Base-by-base conservation (phyloP, 2,888 invertebrate species). In the Philopedon plagiatum region DNA sequence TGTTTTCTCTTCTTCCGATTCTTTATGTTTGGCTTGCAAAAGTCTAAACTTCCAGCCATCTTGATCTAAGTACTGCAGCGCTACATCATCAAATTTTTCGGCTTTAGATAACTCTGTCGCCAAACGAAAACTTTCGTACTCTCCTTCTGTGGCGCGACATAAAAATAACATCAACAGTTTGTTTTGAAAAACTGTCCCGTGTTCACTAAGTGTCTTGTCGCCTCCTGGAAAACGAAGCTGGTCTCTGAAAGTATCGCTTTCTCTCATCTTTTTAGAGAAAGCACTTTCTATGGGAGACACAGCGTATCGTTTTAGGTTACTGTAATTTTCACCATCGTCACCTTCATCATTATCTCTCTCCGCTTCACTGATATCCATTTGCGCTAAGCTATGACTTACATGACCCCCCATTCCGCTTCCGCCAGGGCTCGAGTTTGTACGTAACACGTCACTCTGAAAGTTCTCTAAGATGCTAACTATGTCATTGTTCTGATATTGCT, bases 151-250 rank as follows among this genome's bases (percentile, higher is more conserved):
- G 7, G 46, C 46, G 18, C 61, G 44, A 18, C 29, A 61, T 29
- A 61, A 46, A 46, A 61, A 61, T 29, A 61, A 19, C 46, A 46
- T 61, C 4, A 61, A 19, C 46, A 61, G 9, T 32, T 61, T 61
- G n/a, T 26, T 61, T 46, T 61, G 61, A 15, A 44, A 61, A 46
- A 61, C 46, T 1, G 18, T 11, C 3, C 61, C 61, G 8, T 61
- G 61, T 29, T 26, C 44, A 46, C 46, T 61, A 23, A 15, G 8
- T 0, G 26, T 61, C 32, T 39, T 39, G n/a, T 46, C 29, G 2
- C 44, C 44, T 8, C 61, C 61, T 11, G 29, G 46, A 46, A 32
- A 61, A 15, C 1, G 0, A 11, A 11, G 18, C 2, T 44, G 11
- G 26, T 61, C 61, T 32, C 23, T 15, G 32, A 46, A 61, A 5